These are phyloP conservation scores for Microctonus aethiopoides DNA, from an alignment of 2,888 invertebrate species.

Conservation along the genomic window DNA sequence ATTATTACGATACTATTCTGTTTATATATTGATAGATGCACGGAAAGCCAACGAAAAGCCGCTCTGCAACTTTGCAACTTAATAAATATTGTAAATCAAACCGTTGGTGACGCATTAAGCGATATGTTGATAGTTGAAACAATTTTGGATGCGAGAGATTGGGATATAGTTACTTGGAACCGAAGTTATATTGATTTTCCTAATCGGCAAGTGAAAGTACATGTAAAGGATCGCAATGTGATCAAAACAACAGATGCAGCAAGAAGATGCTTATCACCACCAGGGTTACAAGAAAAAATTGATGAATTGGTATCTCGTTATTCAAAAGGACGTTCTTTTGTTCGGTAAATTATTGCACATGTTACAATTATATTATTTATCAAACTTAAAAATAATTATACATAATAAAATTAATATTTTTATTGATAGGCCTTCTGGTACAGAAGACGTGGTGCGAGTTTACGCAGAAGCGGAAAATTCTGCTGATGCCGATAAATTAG, in stretches of 20 bases:
- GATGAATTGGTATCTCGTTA: conserved; percentile 78
- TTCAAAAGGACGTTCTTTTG: conserved; percentile 84
- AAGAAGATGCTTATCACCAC: conserved; percentile 81
- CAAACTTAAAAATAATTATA: neutral
- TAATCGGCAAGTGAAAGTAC: conserved; percentile 88
- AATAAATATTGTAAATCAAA: conserved; percentile 91
- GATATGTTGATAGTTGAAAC: conserved; percentile 95
- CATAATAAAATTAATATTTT: neutral
- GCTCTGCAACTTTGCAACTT: conserved; percentile 75
- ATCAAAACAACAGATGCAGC: conserved; percentile 92
- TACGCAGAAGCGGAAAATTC: conserved; percentile 93
- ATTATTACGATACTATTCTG: too few species aligned
- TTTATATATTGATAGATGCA: conserved; percentile 40
- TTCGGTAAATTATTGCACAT: conserved; percentile 71
- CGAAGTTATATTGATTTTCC: conserved; percentile 86
- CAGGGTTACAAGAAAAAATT: conserved; percentile 85
- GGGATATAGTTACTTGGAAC: conserved; percentile 85
- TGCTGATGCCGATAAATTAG: conserved; percentile 76
- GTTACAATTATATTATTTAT: neutral
- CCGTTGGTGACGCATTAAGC: conserved; percentile 97
- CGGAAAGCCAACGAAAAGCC: conserved; percentile 59
- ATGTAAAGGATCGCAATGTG: conserved; percentile 85
- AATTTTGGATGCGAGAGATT: conserved; percentile 84
- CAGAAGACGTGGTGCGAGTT: conserved; percentile 95
- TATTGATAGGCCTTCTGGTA: conserved; percentile 87